Base-by-base conservation (phyloP, 2,113 vertebrate species). In the Centropristis striata region DNA sequence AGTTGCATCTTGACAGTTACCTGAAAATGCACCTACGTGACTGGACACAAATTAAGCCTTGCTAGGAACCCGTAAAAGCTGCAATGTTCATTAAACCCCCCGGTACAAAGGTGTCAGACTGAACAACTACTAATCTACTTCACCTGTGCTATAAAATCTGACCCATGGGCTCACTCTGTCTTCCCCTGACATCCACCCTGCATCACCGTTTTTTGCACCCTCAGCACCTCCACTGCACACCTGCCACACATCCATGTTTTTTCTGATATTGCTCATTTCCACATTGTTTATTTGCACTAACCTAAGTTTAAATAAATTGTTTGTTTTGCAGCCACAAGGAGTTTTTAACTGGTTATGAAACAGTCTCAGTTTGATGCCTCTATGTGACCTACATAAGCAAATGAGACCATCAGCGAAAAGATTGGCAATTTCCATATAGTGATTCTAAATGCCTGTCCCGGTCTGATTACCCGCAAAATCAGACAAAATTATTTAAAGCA, bases 1-100 rank as follows among this genome's bases (percentile, higher is more conserved):
- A 42, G 36, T 23, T 82, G 73, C 36, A 57, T 85, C 39, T 64
- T 64, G 50, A 69, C 54, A 72, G 36, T 13, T 59, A 46, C 32
- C 49, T 47, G 57, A 46, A 54, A 75, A 77, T 75, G 41, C 42
- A 76, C 36, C 63, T 58, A 37, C 18, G 12, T 44, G 39, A 59
- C 25, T 42, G 53, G 39, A 69, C 60, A 63, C 37, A 23, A 46
- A 4, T 3, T 14, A 28, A 54, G 36, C 37, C 8, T 9, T 20
- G 51, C 14, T 16, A 37, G 5, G 23, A 83, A 46, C 2, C 28
- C 3, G 16, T 12, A 8, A 4, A 63, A 37, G 42, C 36, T 20
- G 23, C 42, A 23, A 18, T 46, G 15, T 64, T 58, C 8, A 53
- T 58, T 50, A 50, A 14, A 4, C 37, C 21, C 4, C 39, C 37